Conservation (phyloP, 2,113 vertebrate genomes). For the Aptenodytes forsteri region DNA sequence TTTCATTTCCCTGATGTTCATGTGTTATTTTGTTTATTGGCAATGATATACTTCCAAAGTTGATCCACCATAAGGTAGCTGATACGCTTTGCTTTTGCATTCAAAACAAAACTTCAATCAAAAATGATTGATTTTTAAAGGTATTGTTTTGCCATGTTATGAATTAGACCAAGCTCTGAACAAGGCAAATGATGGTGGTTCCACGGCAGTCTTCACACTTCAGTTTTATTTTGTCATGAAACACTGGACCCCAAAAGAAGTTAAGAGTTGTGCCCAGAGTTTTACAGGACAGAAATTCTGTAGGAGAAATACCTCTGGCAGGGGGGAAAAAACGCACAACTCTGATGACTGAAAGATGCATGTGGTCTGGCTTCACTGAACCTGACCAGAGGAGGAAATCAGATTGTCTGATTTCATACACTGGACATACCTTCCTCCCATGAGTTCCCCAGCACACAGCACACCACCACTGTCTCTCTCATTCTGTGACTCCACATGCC, state of each 20-base stretch:
- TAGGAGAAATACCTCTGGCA: neutral
- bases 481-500: fast-evolving
- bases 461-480: fast-evolving
- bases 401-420: neutral
- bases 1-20: neutral
- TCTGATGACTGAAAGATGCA: neutral
- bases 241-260: neutral
- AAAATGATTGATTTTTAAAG: neutral
- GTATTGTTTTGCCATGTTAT: neutral
- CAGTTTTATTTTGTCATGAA: neutral
- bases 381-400: neutral
- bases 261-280: neutral
- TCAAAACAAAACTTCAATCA: neutral
- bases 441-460: neutral
- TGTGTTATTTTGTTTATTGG: neutral
- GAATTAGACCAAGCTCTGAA: neutral
- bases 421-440: fast-evolving
- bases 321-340: neutral
- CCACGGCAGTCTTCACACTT: neutral
- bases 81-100: neutral
- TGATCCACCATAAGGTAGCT: neutral
- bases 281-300: neutral
- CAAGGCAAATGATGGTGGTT: neutral
- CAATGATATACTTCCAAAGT: neutral
- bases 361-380: neutral